phyloP scores from a whole-genome alignment of 1,140 invertebrate genomes.

The Drosophila teissieri region DNA sequence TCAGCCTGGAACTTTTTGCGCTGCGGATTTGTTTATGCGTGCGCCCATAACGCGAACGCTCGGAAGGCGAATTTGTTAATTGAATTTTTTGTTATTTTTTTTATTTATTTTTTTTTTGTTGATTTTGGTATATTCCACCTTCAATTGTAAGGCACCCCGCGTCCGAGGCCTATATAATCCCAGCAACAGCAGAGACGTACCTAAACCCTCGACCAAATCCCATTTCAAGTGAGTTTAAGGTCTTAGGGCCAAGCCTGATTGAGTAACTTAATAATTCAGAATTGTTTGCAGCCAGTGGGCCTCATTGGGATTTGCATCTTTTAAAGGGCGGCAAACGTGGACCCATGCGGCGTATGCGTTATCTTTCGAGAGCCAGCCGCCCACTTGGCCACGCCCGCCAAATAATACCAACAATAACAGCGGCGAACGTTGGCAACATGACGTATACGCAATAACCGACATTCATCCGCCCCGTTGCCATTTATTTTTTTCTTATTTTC shows the following conservation, averaged over 20 bases:
- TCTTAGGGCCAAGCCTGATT: slow-evolving; percentile 48
- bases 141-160: slow-evolving; percentile 9
- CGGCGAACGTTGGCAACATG: slow-evolving; percentile 1
- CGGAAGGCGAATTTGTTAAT: slow-evolving; percentile 34
- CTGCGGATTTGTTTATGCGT: slow-evolving; percentile 15
- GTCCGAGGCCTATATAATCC: slow-evolving; percentile 1
- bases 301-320: slow-evolving; percentile 52
- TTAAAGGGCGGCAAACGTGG: slow-evolving; percentile 25
- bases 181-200: slow-evolving; percentile 26
- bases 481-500: slow-evolving; percentile 2
- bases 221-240: slow-evolving; percentile 55
- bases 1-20: not conserved
- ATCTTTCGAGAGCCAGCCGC: slow-evolving; percentile 32
- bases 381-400: slow-evolving; percentile 34
- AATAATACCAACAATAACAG: slow-evolving; percentile 33
- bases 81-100: slow-evolving; percentile 11
- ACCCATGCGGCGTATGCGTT: slow-evolving; percentile 57
- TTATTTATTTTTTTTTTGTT: not conserved
- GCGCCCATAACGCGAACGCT: slow-evolving; percentile 19
- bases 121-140: slow-evolving; percentile 13
- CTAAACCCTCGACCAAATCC: slow-evolving; percentile 51
- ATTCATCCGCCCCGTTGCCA: slow-evolving; percentile 45
- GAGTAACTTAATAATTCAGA: slow-evolving; percentile 57
- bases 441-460: slow-evolving; percentile 38
- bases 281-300: slow-evolving; percentile 39